Evolutionary conservation across 2,113 vertebrate genomes (phyloP), one percentile per base, ranked within the genome.

Genomic region (Taurulus bubalis): DNA sequence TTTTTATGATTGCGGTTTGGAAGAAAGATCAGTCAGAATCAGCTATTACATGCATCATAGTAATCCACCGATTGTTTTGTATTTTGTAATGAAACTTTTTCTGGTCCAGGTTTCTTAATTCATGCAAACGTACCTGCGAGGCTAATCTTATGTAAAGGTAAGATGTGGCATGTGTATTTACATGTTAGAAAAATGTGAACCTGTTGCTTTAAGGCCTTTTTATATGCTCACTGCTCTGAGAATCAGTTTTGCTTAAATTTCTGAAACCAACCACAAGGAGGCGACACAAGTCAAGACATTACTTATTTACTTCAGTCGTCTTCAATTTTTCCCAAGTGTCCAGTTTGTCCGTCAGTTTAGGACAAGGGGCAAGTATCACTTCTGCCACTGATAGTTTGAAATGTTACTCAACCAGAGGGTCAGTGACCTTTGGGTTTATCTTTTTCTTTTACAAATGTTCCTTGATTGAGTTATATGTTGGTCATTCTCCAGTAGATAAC

Each of bases 61-160:
- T 71, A 49, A 56, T 76, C 36, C 59, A 65, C 71, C 60, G 34
- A 75, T 85, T 69, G 51, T 89, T 92, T 93, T 94, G 80, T 94
- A 93, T 90, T 86, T 58, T 47, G 1, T 20, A 30, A 58, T 71
- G 69, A 80, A 62, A 74, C 28, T 82, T 78, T 75, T 67, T 28
- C 69, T 28, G 36, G 16, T 15, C 32, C 4, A 36, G 12, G 30
- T 55, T 55, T 24, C 47, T 56, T 38, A 40, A 58, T 42, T 36
- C 8, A 18, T 22, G 16, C 58, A 14, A 20, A 28, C 6, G 10
- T 22, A 30, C 12, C 8, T 34, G 3, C 15, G 16, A 2, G 24
- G 55, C 6, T 15, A 28, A 58, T 40, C 30, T 56, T 4, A 28
- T 71, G n/a, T 56, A 45, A 45, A 45, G n/a, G 26, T 8, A 71